These are phyloP conservation scores for Turdus rufiventris DNA, from an alignment of 2,113 vertebrate species.

Conservation along the genomic window DNA sequence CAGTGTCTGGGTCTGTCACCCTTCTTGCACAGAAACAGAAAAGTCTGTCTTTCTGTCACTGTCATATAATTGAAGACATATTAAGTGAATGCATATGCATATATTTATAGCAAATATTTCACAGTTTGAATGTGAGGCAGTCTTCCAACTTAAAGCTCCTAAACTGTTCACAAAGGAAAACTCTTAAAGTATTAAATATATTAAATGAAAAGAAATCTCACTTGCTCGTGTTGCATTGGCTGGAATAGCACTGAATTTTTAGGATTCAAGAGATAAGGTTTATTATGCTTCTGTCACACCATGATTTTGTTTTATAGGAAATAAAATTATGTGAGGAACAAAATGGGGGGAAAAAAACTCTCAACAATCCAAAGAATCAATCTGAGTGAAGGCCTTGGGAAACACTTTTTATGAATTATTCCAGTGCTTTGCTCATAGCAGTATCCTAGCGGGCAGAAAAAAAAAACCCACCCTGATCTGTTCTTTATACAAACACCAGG, in stretches of 20 bases:
- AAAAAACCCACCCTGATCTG: neutral
- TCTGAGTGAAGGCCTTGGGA: neutral
- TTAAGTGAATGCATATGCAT: neutral
- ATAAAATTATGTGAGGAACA: neutral
- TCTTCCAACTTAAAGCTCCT: neutral
- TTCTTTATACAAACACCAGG: neutral
- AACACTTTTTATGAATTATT: slow-evolving; percentile 30
- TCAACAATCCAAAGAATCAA: neutral
- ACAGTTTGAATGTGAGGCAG: neutral
- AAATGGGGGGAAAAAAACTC: neutral
- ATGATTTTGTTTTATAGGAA: slow-evolving; percentile 6
- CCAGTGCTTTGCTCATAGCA: neutral
- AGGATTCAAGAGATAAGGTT: neutral
- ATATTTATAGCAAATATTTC: neutral
- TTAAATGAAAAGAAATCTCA: neutral
- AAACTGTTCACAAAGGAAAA: neutral
- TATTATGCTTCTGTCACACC: neutral
- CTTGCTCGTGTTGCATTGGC: neutral
- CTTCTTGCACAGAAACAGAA: neutral
- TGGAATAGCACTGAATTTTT: neutral
- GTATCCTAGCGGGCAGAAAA: neutral
- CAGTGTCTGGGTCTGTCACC: neutral
- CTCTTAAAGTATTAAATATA: neutral
- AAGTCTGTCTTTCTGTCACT: neutral
- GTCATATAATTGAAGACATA: neutral